Conservation (phyloP, 2,888 invertebrate species). For the Cecidostiba fungosa region DNA sequence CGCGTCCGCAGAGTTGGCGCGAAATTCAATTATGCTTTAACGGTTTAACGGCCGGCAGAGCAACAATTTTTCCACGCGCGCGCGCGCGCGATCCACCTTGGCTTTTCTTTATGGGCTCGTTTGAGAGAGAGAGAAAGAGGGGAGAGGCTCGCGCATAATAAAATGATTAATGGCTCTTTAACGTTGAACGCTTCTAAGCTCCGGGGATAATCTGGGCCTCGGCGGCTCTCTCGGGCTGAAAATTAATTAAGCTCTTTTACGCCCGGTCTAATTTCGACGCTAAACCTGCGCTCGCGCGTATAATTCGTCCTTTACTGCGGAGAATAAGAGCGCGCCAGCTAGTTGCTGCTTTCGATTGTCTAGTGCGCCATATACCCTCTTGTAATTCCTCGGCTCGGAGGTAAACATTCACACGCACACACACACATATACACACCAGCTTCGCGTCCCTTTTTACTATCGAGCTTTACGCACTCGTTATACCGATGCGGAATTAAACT, state of each 20-base stretch:
- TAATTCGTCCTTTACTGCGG: slow-evolving; percentile 22
- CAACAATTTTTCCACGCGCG: slow-evolving; percentile 53
- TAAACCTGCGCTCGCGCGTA: slow-evolving; percentile 16
- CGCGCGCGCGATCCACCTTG: background rate
- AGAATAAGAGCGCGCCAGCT: background rate
- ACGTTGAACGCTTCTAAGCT: slow-evolving; percentile 48
- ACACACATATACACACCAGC: too few relatives aligned
- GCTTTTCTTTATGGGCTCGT: slow-evolving; percentile 42
- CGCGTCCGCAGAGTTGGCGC: slow-evolving; percentile 12
- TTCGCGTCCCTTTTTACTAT: slow-evolving; percentile 37
- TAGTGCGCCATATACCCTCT: slow-evolving; percentile 30
- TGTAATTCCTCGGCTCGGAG: slow-evolving; percentile 9
- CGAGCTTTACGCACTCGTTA: slow-evolving; percentile 36
- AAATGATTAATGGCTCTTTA: slow-evolving; percentile 58
- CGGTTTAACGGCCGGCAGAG: slow-evolving; percentile 5
- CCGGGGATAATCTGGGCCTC: slow-evolving; percentile 46
- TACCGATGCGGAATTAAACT: background rate
- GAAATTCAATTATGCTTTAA: slow-evolving; percentile 52
- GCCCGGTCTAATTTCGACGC: slow-evolving; percentile 54
- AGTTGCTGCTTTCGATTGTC: slow-evolving; percentile 48
- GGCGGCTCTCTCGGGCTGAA: slow-evolving; percentile 30
- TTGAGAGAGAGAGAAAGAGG: background rate
- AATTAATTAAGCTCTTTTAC: slow-evolving; percentile 60
- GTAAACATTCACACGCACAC: background rate
- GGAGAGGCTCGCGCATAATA: slow-evolving; percentile 52